A percentile compares a stretch with the other conserved stretches of the same genome.
phyloP scores from a whole-genome alignment of 1,140 invertebrate species.

The Scaptomyza hsui region DNA sequence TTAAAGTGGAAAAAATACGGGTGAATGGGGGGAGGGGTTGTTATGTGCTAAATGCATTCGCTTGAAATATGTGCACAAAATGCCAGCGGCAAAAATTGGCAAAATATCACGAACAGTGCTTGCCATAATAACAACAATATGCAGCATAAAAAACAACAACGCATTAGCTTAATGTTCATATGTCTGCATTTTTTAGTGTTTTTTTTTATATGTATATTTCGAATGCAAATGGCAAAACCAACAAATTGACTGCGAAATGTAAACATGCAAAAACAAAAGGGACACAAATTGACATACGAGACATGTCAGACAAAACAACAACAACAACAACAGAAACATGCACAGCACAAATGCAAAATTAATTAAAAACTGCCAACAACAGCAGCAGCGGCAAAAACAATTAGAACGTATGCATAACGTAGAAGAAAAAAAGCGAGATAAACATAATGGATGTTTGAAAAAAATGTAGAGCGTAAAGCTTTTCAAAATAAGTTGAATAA shows the following conservation, averaged over 20 bases:
- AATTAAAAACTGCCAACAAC: conserved; percentile 53
- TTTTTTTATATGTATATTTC: conserved; percentile 23
- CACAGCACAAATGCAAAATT: conserved; percentile 32
- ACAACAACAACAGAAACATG: conserved; percentile 11
- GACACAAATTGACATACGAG: conserved; percentile 31
- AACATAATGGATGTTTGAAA: too few species aligned
- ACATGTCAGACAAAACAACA: conserved; percentile 4
- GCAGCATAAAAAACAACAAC: conserved; percentile 38
- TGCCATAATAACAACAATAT: conserved; percentile 30
- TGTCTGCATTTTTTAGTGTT: conserved; percentile 33
- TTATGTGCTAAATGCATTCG: conserved; percentile 61
- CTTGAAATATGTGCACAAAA: conserved; percentile 59
- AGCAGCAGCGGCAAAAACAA: conserved; percentile 39
- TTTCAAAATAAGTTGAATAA: neutral
- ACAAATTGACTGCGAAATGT: conserved; percentile 54
- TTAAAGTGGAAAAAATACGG: neutral
- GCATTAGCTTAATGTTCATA: conserved; percentile 17
- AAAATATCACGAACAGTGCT: conserved; percentile 69
- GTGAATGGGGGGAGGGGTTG: neutral
- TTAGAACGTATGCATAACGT: conserved; percentile 20
- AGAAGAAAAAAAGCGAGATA: conserved; percentile 1
- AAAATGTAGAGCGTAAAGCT: neutral
- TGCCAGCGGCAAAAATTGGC: conserved; percentile 49
- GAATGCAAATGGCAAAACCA: conserved; percentile 28
- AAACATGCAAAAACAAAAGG: conserved; percentile 53